Evolutionary conservation across 2,113 vertebrate genomes (phyloP).

Genomic region (Petrocephalus zakoni): DNA sequence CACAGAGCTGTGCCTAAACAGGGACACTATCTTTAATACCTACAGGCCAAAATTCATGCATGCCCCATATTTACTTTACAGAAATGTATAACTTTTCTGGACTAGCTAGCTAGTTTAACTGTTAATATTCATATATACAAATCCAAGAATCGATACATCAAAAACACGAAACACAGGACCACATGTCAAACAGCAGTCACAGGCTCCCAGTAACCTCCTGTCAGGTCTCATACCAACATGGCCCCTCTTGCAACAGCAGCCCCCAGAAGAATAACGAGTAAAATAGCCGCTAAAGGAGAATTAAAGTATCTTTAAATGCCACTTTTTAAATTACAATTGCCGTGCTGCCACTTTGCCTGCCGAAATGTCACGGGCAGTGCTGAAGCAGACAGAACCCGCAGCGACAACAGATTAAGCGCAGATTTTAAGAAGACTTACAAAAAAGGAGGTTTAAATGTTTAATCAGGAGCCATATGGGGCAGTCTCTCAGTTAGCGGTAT

Average conservation of each 20-base stretch:
- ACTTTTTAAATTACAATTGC: background rate
- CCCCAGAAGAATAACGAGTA: background rate
- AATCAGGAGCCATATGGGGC: conserved; percentile 24
- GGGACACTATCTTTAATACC: background rate
- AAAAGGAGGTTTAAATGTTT: conserved; percentile 23
- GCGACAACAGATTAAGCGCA: background rate
- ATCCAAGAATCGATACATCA: background rate
- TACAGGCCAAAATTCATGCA: background rate
- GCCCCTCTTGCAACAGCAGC: background rate
- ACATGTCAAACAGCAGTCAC: background rate
- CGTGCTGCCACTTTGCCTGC: background rate
- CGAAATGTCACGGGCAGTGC: background rate
- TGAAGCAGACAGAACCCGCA: background rate
- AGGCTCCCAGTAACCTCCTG: background rate
- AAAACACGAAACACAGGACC: background rate
- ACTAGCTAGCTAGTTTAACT: background rate
- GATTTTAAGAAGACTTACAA: conserved; percentile 16
- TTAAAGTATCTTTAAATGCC: background rate
- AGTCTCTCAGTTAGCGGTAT: background rate
- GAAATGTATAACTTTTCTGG: background rate
- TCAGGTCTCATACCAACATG: background rate
- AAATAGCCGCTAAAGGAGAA: conserved; percentile 1
- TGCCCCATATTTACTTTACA: background rate
- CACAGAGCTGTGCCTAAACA: background rate
- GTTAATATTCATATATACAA: background rate